These are phyloP conservation scores for Apteryx owenii DNA, from an alignment of 2,113 vertebrate genomes.

Conservation along the genomic window DNA sequence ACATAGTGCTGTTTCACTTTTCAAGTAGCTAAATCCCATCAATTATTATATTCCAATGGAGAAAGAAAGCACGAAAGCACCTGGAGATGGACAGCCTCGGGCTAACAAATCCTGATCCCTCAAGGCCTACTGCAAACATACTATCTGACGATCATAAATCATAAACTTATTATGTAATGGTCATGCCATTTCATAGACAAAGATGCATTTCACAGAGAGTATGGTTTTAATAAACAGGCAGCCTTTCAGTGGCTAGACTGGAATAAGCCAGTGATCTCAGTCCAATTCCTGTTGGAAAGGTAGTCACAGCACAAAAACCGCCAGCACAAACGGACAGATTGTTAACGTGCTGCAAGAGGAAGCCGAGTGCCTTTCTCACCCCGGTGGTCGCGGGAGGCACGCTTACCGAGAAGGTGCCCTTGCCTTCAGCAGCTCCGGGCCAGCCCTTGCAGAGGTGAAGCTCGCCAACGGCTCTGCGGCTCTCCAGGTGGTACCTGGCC, in stretches of 20 bases:
- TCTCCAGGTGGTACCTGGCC: not conserved
- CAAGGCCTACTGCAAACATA: constrained; percentile 1
- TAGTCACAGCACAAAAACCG: constrained; percentile 14
- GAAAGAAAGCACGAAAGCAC: not conserved
- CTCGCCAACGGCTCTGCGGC: rapidly evolving
- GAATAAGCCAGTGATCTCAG: constrained; percentile 56
- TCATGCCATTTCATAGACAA: not conserved
- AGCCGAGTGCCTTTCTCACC: not conserved
- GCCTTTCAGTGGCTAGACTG: constrained; percentile 48
- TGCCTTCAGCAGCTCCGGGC: not conserved
- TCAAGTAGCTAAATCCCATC: not conserved
- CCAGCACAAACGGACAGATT: not conserved
- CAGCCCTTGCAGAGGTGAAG: not conserved
- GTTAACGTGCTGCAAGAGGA: not conserved
- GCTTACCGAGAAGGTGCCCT: not conserved
- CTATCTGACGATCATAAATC: constrained; percentile 42
- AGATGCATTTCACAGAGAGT: constrained; percentile 60
- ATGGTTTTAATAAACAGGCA: constrained; percentile 63
- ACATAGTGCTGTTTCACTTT: rapidly evolving
- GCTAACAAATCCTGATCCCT: not conserved
- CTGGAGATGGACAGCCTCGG: constrained; percentile 15
- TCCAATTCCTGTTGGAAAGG: constrained; percentile 47
- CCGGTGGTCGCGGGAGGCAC: not conserved
- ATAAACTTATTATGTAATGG: constrained; percentile 20
- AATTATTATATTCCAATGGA: not conserved